Percentiles rank a stretch among this genome's conserved stretches.
These are phyloP conservation scores for Melospiza melodia DNA, from an alignment of 2,113 vertebrate genomes.

Conservation along the genomic window DNA sequence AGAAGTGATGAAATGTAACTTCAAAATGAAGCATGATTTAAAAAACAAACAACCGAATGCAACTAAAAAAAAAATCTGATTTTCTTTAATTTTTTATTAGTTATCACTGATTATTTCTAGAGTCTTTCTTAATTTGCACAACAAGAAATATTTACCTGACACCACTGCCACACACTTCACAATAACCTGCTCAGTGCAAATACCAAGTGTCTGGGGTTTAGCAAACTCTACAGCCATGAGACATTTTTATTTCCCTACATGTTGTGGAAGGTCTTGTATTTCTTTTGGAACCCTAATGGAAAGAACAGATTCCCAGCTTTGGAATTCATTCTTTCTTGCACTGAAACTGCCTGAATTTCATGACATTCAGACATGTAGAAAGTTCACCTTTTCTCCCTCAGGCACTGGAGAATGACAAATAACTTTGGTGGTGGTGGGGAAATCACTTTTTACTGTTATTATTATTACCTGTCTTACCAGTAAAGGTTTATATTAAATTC, in stretches of 20 bases:
- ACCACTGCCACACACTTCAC: not conserved
- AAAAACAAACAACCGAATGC: not conserved
- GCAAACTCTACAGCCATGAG: not conserved
- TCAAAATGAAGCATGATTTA: not conserved
- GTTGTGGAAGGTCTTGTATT: conserved; percentile 35
- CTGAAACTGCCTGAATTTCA: conserved; percentile 53
- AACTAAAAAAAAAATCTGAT: not conserved
- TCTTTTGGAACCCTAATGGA: conserved; percentile 48
- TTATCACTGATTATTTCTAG: not conserved
- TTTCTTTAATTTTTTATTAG: not conserved
- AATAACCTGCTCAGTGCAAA: not conserved
- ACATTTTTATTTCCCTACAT: conserved; percentile 30
- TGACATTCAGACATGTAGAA: conserved; percentile 52
- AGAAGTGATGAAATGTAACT: not conserved
- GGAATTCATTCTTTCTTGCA: conserved; percentile 39
- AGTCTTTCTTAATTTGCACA: not conserved
- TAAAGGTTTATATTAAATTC: conserved; percentile 63
- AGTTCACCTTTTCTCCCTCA: conserved; percentile 61
- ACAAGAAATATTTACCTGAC: not conserved
- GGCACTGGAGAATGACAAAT: conserved; percentile 52
- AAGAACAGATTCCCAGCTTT: conserved; percentile 61
- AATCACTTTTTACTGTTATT: conserved; percentile 62
- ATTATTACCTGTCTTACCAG: conserved; percentile 61
- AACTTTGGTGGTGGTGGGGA: conserved; percentile 26
- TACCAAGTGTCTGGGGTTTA: conserved; percentile 1